Conservation (phyloP, 1,140 invertebrate genomes). For the Caenorhabditis latens region DNA sequence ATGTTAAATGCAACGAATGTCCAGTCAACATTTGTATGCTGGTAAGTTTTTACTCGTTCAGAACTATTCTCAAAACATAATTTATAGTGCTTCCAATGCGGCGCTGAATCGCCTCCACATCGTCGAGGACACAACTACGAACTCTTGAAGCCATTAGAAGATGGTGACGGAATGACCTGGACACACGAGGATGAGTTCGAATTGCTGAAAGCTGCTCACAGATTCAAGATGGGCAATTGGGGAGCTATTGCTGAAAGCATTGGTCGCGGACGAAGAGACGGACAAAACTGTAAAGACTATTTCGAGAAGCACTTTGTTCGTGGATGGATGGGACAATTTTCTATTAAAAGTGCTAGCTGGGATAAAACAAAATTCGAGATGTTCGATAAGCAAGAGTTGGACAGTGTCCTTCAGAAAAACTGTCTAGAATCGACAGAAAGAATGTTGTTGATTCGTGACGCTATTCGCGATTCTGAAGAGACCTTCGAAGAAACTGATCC, state of each 20-base stretch:
- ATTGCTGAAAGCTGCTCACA: constrained; percentile 36
- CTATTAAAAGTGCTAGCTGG: background rate
- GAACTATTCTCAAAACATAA: background rate
- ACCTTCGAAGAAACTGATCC: background rate
- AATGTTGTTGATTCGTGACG: constrained; percentile 30
- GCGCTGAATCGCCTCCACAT: constrained; percentile 11
- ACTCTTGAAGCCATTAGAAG: background rate
- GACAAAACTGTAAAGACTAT: background rate
- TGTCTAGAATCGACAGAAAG: constrained; percentile 12
- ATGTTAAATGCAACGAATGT: constrained; percentile 24
- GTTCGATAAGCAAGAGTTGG: constrained; percentile 5
- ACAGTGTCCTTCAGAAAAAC: constrained; percentile 13
- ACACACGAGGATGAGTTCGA: constrained; percentile 41
- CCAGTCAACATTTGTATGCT: background rate
- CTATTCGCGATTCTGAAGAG: constrained; percentile 30
- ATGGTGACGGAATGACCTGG: constrained; percentile 13
- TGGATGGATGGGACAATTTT: constrained; percentile 41
- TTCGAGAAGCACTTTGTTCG: constrained; percentile 36
- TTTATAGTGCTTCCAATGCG: constrained; percentile 44
- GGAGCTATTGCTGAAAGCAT: constrained; percentile 25
- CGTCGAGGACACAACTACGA: constrained; percentile 33
- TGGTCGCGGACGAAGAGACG: background rate
- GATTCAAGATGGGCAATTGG: constrained; percentile 40
- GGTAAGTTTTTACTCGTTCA: background rate
- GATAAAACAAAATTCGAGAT: background rate